Conservation (phyloP, 2,888 invertebrate species). For the Lasioglossum zephyrum region DNA sequence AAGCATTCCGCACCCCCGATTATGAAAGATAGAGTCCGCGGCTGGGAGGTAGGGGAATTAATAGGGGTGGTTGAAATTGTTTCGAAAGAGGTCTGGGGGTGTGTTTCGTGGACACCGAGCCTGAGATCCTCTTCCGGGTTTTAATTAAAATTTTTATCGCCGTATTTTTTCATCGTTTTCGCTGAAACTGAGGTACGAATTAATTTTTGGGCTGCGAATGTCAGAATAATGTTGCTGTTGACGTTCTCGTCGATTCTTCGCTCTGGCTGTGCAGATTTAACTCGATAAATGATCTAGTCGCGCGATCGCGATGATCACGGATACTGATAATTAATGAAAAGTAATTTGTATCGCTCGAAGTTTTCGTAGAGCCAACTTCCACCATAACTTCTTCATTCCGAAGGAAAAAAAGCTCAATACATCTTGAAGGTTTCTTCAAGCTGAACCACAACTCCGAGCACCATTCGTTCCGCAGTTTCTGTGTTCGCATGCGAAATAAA, state of each 20-base stretch:
- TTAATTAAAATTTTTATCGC: conserved; percentile 26
- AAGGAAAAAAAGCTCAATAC: not conserved
- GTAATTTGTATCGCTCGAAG: not conserved
- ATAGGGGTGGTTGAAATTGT: conserved; percentile 16
- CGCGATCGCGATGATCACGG: fast-evolving
- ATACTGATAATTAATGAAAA: not conserved
- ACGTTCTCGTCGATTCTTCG: not conserved
- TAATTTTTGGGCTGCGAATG: not conserved
- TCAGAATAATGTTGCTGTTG: not conserved
- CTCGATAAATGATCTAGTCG: not conserved
- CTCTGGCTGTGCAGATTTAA: not conserved
- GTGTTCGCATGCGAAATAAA: not conserved
- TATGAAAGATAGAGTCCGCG: conserved; percentile 4
- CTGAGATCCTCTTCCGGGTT: not conserved
- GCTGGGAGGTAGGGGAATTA: not conserved
- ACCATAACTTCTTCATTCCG: not conserved
- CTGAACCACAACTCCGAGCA: not conserved
- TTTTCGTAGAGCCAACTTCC: not conserved
- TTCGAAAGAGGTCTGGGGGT: conserved; percentile 1
- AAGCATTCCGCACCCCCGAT: conserved; percentile 10
- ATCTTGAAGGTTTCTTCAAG: not conserved
- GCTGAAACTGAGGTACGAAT: not conserved
- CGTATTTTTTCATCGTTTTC: not conserved
- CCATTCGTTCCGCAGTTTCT: not conserved
- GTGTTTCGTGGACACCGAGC: not conserved